phyloP scores from a whole-genome alignment of 2,113 vertebrate genomes.

The Oceanodroma tethys region DNA sequence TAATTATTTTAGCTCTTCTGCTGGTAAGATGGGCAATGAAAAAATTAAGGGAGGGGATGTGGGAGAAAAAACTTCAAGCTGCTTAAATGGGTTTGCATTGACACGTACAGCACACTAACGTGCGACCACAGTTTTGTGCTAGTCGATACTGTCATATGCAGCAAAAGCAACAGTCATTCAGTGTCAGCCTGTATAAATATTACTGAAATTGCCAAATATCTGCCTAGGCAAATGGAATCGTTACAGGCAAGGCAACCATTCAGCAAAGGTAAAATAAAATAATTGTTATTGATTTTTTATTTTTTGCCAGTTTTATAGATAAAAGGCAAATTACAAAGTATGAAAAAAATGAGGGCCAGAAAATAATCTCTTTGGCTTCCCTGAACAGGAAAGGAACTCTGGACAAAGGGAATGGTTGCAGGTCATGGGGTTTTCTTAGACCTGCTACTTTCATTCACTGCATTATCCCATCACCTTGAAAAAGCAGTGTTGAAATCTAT shows the following conservation, averaged over 20 bases:
- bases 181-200: not conserved
- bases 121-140: not conserved
- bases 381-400: not conserved
- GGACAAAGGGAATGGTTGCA: not conserved
- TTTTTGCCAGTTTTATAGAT: not conserved
- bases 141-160: not conserved
- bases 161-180: conserved; percentile 35
- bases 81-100: not conserved
- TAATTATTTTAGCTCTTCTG: not conserved
- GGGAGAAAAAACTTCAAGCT: not conserved
- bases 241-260: not conserved
- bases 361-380: not conserved
- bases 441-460: not conserved
- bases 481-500: not conserved
- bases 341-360: not conserved
- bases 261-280: not conserved
- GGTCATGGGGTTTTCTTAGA: not conserved
- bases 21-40: not conserved
- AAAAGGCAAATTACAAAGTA: not conserved
- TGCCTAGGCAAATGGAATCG: not conserved
- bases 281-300: not conserved
- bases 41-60: not conserved
- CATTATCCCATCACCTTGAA: not conserved
- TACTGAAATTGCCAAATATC: not conserved
- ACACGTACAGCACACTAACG: accelerated